Percentiles rank a stretch among this genome's conserved stretches.
These are phyloP conservation scores for Amphiduros pacificus DNA, from an alignment of 2,888 invertebrate genomes.

Conservation along the genomic window DNA sequence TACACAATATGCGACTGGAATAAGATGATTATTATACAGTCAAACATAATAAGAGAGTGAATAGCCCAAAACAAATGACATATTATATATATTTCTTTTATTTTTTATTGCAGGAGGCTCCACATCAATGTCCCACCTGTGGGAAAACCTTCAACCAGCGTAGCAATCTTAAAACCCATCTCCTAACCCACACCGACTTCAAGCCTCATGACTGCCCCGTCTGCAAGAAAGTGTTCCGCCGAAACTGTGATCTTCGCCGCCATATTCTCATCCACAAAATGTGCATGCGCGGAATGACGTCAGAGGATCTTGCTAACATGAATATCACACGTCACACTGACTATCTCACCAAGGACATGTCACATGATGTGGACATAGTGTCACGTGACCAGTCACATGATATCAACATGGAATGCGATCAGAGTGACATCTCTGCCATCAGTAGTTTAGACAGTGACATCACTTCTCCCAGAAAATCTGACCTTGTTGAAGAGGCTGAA, in stretches of 20 bases:
- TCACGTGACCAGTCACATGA: not conserved
- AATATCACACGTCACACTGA: not conserved
- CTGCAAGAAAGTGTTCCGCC: slow-evolving; percentile 12
- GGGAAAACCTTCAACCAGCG: slow-evolving; percentile 89
- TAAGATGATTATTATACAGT: no score
- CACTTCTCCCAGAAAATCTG: not conserved
- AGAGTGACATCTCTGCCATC: no score
- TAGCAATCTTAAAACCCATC: slow-evolving; percentile 88
- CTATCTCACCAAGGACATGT: not conserved
- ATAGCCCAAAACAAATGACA: no score
- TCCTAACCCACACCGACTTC: slow-evolving; percentile 69
- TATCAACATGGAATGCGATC: no score
- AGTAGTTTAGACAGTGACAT: not conserved
- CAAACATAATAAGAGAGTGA: no score
- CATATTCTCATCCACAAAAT: slow-evolving; percentile 8
- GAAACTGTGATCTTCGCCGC: slow-evolving; percentile 13
- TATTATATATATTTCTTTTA: no score
- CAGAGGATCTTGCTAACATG: not conserved
- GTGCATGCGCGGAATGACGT: not conserved
- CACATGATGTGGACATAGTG: not conserved
- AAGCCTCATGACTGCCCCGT: slow-evolving; percentile 5
- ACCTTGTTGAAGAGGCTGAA: not conserved
- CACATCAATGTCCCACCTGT: slow-evolving; percentile 91
- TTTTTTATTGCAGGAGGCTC: slow-evolving; percentile 70
- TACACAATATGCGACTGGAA: no score